Conservation (phyloP, 2,888 invertebrate species). For the Litoditis marina region DNA sequence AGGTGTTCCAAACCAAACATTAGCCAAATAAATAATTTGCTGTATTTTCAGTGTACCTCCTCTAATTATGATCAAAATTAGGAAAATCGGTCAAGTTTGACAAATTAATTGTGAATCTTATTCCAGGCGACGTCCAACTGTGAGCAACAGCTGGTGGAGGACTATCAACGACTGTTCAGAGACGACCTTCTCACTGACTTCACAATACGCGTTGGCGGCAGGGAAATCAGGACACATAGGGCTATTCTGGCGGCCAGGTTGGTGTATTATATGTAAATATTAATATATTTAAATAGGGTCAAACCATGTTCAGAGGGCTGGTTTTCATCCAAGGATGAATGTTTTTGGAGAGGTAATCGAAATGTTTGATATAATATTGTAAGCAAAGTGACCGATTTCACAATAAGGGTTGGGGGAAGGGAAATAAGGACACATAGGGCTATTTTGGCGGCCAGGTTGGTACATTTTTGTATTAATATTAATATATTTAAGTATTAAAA, state of each 20-base stretch:
- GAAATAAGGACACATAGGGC: constrained; percentile 57
- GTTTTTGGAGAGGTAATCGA: no score
- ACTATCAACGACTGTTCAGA: constrained; percentile 54
- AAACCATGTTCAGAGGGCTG: no score
- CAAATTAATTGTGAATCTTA: neutral
- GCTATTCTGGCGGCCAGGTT: constrained; percentile 58
- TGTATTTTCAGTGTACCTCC: neutral
- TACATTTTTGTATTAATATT: no score
- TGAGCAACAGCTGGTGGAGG: constrained; percentile 50
- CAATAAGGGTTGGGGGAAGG: constrained; percentile 40
- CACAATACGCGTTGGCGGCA: constrained; percentile 40
- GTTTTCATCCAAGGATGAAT: no score
- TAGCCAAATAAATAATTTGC: neutral
- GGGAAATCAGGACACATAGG: constrained; percentile 55
- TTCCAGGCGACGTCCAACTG: constrained; percentile 22
- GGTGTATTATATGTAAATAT: no score
- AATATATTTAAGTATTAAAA: no score
- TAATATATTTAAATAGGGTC: no score
- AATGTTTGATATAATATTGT: no score
- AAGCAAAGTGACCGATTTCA: constrained; percentile 61
- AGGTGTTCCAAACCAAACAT: no score
- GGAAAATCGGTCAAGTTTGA: no score
- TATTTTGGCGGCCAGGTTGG: constrained; percentile 54
- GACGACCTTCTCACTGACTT: constrained; percentile 59
- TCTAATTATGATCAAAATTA: neutral